These are phyloP conservation scores for Eudemis profundana DNA, from an alignment of 2,888 invertebrate species.

Conservation along the genomic window DNA sequence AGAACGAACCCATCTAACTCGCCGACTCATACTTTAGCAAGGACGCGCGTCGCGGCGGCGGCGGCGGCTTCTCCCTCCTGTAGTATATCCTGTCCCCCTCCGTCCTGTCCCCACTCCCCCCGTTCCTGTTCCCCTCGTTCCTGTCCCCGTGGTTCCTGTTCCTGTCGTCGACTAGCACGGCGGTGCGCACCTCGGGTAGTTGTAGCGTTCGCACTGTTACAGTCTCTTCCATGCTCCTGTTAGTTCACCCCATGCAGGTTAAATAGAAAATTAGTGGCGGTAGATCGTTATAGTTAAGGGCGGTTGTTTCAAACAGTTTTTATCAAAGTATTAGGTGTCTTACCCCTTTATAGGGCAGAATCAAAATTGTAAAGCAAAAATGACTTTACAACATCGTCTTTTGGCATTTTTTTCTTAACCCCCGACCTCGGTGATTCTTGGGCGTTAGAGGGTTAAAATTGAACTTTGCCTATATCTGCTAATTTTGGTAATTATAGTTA, in stretches of 20 bases:
- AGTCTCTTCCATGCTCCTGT: constrained; percentile 72
- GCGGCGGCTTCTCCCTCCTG: constrained; percentile 67
- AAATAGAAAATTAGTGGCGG: constrained; percentile 43
- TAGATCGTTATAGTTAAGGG: neutral
- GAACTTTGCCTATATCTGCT: no score
- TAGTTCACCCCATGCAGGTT: constrained; percentile 71
- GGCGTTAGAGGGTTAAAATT: no score
- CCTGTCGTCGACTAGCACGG: constrained; percentile 58
- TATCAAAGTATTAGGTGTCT: neutral
- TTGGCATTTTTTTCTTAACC: no score
- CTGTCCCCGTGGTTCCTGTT: constrained; percentile 39
- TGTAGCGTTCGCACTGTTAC: constrained; percentile 70
- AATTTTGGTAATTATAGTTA: no score
- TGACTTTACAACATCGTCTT: no score
- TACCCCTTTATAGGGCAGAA: no score
- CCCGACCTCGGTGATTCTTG: no score
- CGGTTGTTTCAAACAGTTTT: constrained; percentile 2
- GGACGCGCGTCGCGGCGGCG: constrained; percentile 73
- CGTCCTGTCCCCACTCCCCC: constrained; percentile 46
- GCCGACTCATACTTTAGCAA: constrained; percentile 70
- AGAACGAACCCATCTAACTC: constrained; percentile 67
- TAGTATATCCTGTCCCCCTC: constrained; percentile 51
- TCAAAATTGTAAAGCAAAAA: no score
- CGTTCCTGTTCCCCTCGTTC: constrained; percentile 49
- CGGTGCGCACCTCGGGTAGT: constrained; percentile 73